Evolutionary conservation across 1,140 invertebrate species (phyloP), one percentile per base, ranked within the genome.

Genomic region (Danaus plexippus): DNA sequence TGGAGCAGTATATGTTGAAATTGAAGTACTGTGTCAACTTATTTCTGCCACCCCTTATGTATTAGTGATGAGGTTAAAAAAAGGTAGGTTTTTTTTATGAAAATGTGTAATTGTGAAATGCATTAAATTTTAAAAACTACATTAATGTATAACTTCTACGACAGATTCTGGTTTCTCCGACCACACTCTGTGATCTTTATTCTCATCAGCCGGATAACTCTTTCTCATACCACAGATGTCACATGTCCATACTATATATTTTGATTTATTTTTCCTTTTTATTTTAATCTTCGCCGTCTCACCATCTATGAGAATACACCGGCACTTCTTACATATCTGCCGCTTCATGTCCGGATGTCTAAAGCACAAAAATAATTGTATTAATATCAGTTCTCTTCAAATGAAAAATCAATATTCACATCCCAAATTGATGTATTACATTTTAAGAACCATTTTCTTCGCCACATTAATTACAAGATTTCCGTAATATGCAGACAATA

Each of bases 361-460:
- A 71, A 64, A 51, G 40, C 22, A 32, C 22, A 63, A 52, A 61
- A 52, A 54, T 58, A 52, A 45, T 57, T 56, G 52, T 52, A 45
- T 63, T 54, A 44, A 50, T 51, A 43, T 44, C 22, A 4, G 22
- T 47, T 10, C 12, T n/a, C 10, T 45, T 45, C 5, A 6, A 45
- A 45, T 7, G 43, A 45, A 45, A 45, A 3, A 12, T 45, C 5
- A 32, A 54, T 47, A 22, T 9, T 54, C 7, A 18, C 9, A 45
- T 41, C 63, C 54, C 52, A 52, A 11, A 61, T 3, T 53, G 59
- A 58, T 44, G n/a, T 57, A 85, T 86, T 78, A 89, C 89, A 90
- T 84, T 87, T 89, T 87, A 52, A 89, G 72, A 11, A 90, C 89
- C 64, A 85, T 84, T 65, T 89, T 90, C 68, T 89, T 90, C 5